Conservation (phyloP, 2,888 invertebrate genomes). For the Cerastis rubricosa region DNA sequence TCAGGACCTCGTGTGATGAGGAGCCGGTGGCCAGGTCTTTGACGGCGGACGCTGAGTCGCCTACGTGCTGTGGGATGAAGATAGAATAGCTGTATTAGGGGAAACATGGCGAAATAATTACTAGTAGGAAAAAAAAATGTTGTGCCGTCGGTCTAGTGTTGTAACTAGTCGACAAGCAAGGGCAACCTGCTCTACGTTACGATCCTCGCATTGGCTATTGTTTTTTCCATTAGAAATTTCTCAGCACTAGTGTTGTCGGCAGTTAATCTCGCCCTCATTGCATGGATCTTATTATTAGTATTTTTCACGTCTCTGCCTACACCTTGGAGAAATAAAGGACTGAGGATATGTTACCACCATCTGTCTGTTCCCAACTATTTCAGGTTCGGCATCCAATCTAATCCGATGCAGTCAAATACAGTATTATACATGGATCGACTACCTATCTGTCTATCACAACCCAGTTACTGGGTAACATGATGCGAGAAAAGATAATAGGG, state of each 20-base stretch:
- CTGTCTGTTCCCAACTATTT: not conserved
- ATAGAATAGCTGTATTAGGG: not conserved
- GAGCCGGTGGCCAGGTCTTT: slow-evolving; percentile 94
- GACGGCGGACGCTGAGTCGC: slow-evolving; percentile 94
- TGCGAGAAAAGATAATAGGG: not conserved
- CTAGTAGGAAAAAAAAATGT: too few species aligned
- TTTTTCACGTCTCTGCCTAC: too few species aligned
- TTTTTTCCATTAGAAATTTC: not conserved
- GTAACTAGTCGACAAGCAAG: not conserved
- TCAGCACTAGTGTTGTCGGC: not conserved
- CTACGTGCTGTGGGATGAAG: slow-evolving; percentile 92
- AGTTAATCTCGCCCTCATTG: too few species aligned
- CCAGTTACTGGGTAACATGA: not conserved
- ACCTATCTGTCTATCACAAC: not conserved
- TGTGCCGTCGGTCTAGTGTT: not conserved
- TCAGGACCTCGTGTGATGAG: slow-evolving; percentile 88
- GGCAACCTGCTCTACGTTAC: too few species aligned
- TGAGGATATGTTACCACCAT: not conserved
- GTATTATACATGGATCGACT: not conserved
- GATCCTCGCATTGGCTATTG: too few species aligned
- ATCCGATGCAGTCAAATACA: not conserved
- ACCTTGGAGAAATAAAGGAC: too few species aligned
- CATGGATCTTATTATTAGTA: too few species aligned
- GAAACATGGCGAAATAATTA: not conserved
- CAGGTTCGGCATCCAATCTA: not conserved